Percentiles rank a stretch among this genome's conserved stretches.
Conservation (phyloP, 1,140 invertebrate genomes). For the Drosophila kohkoa region DNA sequence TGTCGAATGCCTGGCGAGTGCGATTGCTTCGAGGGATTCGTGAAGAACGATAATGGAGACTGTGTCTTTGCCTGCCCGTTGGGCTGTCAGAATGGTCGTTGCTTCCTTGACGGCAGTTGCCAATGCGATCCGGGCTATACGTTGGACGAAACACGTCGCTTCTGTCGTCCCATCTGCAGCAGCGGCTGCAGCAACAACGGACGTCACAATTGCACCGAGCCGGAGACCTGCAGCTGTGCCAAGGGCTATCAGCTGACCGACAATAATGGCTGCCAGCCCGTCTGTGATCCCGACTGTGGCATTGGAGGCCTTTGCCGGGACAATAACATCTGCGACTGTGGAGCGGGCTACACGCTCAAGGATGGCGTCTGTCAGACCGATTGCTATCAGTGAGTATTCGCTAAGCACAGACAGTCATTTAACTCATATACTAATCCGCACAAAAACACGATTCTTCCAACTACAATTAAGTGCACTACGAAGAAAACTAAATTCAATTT, state of each 20-base stretch:
- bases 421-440: too few relatives aligned
- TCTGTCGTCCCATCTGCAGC: slow-evolving; percentile 85
- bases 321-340: slow-evolving; percentile 71
- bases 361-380: slow-evolving; percentile 75
- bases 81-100: slow-evolving; percentile 85
- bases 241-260: slow-evolving; percentile 70
- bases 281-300: slow-evolving; percentile 79
- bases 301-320: slow-evolving; percentile 69
- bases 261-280: slow-evolving; percentile 68
- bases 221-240: slow-evolving; percentile 74
- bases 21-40: slow-evolving; percentile 86
- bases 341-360: slow-evolving; percentile 60
- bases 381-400: slow-evolving; percentile 76
- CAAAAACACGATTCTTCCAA: too few relatives aligned
- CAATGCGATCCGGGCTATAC: slow-evolving; percentile 88
- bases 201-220: slow-evolving; percentile 78
- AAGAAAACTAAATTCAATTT: too few relatives aligned
- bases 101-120: slow-evolving; percentile 86
- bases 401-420: too few relatives aligned
- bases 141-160: slow-evolving; percentile 85
- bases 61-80: slow-evolving; percentile 79
- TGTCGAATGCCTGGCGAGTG: slow-evolving; percentile 87
- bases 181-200: slow-evolving; percentile 75
- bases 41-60: slow-evolving; percentile 84
- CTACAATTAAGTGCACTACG: too few relatives aligned